phyloP scores from a whole-genome alignment of 2,888 invertebrate species.

The Tipula vernalis region DNA sequence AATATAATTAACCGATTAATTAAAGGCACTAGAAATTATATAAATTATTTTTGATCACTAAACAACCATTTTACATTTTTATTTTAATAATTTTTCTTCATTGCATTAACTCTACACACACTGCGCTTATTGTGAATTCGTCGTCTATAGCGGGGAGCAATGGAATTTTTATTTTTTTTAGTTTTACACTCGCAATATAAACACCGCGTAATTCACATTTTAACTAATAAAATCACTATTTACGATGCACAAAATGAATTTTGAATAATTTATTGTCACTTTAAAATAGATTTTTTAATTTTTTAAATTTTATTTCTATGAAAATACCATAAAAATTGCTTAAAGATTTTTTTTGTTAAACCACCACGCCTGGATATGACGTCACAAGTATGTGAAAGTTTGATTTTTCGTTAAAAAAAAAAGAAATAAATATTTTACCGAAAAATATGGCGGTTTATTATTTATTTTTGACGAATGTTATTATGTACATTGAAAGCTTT shows the following conservation, averaged over 20 bases:
- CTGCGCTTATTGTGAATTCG: neutral
- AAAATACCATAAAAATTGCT: neutral
- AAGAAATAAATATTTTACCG: neutral
- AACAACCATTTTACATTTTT: neutral
- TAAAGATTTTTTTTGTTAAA: neutral
- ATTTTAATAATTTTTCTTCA: neutral
- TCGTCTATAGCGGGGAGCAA: neutral
- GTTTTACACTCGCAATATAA: neutral
- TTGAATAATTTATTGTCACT: neutral
- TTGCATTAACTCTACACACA: neutral
- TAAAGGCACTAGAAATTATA: neutral
- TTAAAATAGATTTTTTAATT: neutral
- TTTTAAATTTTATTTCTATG: neutral
- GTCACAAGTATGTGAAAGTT: slow-evolving; percentile 8
- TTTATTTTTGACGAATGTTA: neutral
- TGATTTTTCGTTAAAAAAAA: neutral
- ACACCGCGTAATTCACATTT: neutral
- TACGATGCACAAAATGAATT: neutral
- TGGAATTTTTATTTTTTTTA: neutral
- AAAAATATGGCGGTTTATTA: neutral
- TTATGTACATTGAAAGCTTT: neutral
- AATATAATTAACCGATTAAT: neutral
- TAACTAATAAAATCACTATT: neutral
- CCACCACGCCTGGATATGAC: slow-evolving; percentile 13
- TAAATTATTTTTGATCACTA: neutral